phyloP scores from a whole-genome alignment of 2,113 vertebrate genomes.

The Brienomyrus brachyistius region DNA sequence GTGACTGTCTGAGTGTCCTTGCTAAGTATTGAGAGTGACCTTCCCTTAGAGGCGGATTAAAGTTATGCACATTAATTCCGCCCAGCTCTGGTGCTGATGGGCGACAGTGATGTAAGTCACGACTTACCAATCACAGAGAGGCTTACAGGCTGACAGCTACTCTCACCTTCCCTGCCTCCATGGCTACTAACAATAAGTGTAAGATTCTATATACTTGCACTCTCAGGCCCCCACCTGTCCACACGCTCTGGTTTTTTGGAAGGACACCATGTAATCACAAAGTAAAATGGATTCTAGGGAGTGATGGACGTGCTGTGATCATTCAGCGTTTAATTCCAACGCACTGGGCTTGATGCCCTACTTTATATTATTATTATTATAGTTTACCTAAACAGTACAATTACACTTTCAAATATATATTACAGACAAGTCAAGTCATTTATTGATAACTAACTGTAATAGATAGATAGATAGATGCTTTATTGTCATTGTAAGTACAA shows the following conservation, averaged over 20 bases:
- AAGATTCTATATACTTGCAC: neutral
- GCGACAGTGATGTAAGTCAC: neutral
- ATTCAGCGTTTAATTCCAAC: neutral
- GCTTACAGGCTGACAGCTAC: neutral
- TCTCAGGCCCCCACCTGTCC: neutral
- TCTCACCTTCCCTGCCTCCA: neutral
- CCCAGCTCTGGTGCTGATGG: neutral
- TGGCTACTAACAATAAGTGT: neutral
- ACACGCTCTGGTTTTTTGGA: neutral
- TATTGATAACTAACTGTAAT: no score
- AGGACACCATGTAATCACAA: neutral
- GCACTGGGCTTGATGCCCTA: neutral
- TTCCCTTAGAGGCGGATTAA: neutral
- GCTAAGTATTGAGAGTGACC: neutral
- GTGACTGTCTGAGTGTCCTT: neutral
- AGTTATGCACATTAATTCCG: neutral
- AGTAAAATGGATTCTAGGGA: neutral
- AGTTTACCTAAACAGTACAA: neutral
- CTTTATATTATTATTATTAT: neutral
- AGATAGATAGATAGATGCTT: no score
- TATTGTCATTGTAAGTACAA: no score
- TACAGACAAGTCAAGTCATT: no score
- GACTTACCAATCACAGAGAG: neutral
- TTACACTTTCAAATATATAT: neutral
- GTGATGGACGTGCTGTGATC: neutral